Evolutionary conservation across 2,113 vertebrate species (phyloP).

Genomic region (Terrapene triunguis): DNA sequence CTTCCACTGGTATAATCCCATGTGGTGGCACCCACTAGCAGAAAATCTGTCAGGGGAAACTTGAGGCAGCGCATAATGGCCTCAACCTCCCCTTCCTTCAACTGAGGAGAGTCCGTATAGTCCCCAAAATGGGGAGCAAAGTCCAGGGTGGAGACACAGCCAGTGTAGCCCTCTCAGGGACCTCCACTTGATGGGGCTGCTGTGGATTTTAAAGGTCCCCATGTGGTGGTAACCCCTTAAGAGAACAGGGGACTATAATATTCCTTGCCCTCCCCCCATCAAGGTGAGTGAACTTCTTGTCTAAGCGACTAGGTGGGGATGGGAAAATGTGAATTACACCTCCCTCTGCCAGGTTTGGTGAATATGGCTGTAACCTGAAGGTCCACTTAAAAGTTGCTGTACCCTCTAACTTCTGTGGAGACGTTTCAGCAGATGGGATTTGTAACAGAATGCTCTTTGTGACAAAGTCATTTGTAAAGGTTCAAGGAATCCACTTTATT

Average conservation of each 20-base stretch:
- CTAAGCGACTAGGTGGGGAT: too few species aligned
- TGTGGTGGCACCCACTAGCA: neutral
- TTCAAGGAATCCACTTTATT: conserved; percentile 5
- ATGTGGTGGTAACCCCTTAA: neutral
- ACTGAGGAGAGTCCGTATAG: neutral
- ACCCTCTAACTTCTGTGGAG: neutral
- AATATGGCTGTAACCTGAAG: neutral
- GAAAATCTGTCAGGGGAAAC: neutral
- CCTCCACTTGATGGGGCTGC: neutral
- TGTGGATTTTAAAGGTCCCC: neutral
- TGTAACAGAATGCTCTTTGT: neutral
- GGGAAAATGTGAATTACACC: accelerated
- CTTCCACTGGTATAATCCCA: neutral
- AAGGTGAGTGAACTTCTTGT: neutral
- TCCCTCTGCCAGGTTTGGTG: neutral
- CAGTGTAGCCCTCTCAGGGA: neutral
- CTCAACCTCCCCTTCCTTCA: neutral
- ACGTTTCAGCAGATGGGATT: neutral
- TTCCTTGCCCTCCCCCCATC: neutral
- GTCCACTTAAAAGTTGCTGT: accelerated
- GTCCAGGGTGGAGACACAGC: neutral
- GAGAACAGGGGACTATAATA: neutral
- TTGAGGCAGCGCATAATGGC: neutral
- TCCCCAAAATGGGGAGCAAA: neutral
- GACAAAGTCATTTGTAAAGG: neutral